Conservation (phyloP, 2,888 invertebrate species). For the Perithous albicinctus region DNA sequence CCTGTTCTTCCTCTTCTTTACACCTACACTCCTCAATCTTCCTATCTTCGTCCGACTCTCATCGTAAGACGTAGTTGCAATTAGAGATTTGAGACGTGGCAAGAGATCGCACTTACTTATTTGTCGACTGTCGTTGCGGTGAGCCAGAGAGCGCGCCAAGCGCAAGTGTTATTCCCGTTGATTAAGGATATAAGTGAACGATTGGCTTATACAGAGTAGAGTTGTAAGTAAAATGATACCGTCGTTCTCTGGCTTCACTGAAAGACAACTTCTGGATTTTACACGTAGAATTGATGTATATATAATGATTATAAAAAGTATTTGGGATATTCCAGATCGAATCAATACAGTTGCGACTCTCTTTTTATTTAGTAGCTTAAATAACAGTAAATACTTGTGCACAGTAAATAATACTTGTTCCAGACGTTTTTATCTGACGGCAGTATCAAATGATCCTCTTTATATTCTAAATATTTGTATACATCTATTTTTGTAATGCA, state of each 20-base stretch:
- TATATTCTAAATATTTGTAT: too few species aligned
- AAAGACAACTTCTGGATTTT: background rate
- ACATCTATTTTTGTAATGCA: too few species aligned
- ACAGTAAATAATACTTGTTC: too few species aligned
- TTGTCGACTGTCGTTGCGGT: constrained; percentile 32
- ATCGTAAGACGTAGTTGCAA: constrained; percentile 49
- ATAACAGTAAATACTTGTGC: too few species aligned
- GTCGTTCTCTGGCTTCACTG: background rate
- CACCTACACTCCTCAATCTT: constrained; percentile 28
- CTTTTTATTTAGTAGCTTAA: too few species aligned
- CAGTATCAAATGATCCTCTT: too few species aligned
- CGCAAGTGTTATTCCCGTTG: background rate
- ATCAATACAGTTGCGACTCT: too few species aligned
- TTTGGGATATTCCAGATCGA: too few species aligned
- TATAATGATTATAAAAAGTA: too few species aligned
- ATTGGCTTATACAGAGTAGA: constrained; percentile 3
- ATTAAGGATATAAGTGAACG: constrained; percentile 47
- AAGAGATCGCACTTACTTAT: constrained; percentile 45
- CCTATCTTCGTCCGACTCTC: constrained; percentile 30
- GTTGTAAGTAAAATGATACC: constrained; percentile 1
- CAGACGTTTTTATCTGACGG: too few species aligned
- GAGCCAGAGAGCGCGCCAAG: constrained; percentile 9
- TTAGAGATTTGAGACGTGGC: constrained; percentile 42
- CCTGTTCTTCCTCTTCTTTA: constrained; percentile 26
- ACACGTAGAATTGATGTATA: background rate